phyloP scores from a whole-genome alignment of 2,113 vertebrate genomes.

The Nibea albiflora region DNA sequence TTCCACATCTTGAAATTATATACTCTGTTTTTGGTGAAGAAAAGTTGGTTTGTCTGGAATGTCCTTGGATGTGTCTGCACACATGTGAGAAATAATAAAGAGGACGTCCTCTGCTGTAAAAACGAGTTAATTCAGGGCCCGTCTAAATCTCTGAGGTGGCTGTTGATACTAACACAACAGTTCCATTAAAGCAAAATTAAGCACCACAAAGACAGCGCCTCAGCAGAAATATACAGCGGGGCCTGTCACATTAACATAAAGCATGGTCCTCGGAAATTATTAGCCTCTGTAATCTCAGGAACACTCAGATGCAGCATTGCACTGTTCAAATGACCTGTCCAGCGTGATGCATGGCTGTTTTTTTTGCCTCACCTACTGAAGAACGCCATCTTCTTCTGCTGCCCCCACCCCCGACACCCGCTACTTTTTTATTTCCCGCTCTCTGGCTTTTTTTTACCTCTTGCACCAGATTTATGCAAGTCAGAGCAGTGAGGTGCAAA shows the following conservation, averaged over 20 bases:
- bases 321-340: conserved; percentile 58
- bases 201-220: conserved; percentile 45
- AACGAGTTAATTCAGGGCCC: conserved; percentile 32
- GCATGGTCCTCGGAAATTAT: conserved; percentile 51
- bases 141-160: conserved; percentile 40
- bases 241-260: conserved; percentile 67
- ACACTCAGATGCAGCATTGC: conserved; percentile 59
- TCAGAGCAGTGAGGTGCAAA: conserved; percentile 31
- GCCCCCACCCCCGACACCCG: neutral
- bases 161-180: conserved; percentile 60
- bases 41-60: neutral
- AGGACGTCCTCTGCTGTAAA: conserved; percentile 51
- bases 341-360: conserved; percentile 55
- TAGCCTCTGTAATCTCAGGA: conserved; percentile 60
- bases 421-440: conserved; percentile 37
- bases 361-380: conserved; percentile 6
- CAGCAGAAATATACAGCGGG: conserved; percentile 57
- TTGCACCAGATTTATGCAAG: conserved; percentile 40
- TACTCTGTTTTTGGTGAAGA: neutral
- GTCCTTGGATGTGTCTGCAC: conserved; percentile 21
- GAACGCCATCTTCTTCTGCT: conserved; percentile 26
- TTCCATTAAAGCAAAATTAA: conserved; percentile 66
- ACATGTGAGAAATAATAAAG: conserved; percentile 32
- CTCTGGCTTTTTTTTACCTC: conserved; percentile 27
- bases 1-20: neutral